Percentiles rank a stretch among this genome's conserved stretches.
Evolutionary conservation across 2,797 vertebrate genomes (phyloP).

Genomic region (Phaenicophaeus curvirostris): DNA sequence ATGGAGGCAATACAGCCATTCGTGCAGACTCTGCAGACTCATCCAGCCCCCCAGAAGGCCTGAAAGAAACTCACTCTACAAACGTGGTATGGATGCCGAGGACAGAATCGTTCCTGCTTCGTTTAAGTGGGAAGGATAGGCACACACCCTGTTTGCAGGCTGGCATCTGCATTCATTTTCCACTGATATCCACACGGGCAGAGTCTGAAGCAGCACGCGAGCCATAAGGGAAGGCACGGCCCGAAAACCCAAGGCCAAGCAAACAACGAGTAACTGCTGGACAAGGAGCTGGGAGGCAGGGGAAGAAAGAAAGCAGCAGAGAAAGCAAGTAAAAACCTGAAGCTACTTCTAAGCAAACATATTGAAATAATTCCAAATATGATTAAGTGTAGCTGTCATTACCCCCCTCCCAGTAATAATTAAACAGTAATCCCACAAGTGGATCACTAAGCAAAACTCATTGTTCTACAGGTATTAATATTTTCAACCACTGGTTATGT

Average conservation of each 20-base stretch:
- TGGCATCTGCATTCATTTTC: accelerated
- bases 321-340: background rate
- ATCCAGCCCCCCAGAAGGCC: accelerated
- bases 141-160: accelerated
- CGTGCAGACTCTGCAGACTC: accelerated
- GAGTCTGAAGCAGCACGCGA: background rate
- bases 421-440: background rate
- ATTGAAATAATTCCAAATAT: background rate
- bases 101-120: background rate
- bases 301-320: background rate
- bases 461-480: background rate
- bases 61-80: background rate
- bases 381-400: background rate
- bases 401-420: background rate
- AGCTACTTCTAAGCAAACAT: background rate
- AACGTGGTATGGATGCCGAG: accelerated
- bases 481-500: background rate
- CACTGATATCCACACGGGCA: background rate
- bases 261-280: accelerated
- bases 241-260: background rate
- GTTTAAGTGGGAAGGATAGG: background rate
- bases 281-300: background rate
- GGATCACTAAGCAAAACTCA: background rate
- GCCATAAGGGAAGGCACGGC: accelerated
- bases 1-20: accelerated